Percentiles rank a stretch among this genome's conserved stretches.
These are phyloP conservation scores for Watsonalla cultraria DNA, from an alignment of 2,888 invertebrate genomes.

Conservation along the genomic window DNA sequence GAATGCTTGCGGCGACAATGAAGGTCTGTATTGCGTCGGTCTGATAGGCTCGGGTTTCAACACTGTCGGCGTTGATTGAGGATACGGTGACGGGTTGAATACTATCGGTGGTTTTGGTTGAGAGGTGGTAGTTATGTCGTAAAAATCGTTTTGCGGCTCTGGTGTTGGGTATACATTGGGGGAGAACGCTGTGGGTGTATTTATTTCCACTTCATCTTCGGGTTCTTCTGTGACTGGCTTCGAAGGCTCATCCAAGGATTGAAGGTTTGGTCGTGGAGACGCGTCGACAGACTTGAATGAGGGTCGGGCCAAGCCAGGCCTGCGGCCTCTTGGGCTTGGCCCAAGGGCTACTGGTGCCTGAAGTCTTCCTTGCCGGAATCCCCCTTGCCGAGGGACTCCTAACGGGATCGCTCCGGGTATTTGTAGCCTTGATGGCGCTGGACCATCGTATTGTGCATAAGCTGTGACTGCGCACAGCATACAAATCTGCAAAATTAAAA, in stretches of 20 bases:
- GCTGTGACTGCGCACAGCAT: conserved; percentile 73
- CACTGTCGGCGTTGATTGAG: conserved; percentile 56
- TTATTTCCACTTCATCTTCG: conserved; percentile 80
- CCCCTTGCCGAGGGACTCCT: conserved; percentile 55
- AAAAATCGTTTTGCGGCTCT: conserved; percentile 69
- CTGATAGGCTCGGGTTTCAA: conserved; percentile 61
- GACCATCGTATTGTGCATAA: conserved; percentile 73
- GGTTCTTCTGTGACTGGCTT: conserved; percentile 84
- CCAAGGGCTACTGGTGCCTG: conserved; percentile 45
- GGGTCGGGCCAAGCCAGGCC: conserved; percentile 63
- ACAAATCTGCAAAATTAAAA: conserved; percentile 62
- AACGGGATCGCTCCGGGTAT: conserved; percentile 82
- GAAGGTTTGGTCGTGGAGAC: conserved; percentile 62
- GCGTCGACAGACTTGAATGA: conserved; percentile 70
- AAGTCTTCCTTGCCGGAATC: conserved; percentile 62
- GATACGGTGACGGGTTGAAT: conserved; percentile 65
- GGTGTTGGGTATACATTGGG: conserved; percentile 61
- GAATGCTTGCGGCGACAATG: conserved; percentile 57
- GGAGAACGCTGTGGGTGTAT: conserved; percentile 72
- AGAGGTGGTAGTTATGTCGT: conserved; percentile 64
- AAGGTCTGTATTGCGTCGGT: conserved; percentile 68
- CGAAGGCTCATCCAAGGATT: conserved; percentile 72
- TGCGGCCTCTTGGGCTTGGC: conserved; percentile 50
- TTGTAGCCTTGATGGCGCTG: conserved; percentile 81
- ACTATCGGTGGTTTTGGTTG: conserved; percentile 66